Evolutionary conservation across 2,113 vertebrate genomes (phyloP), one percentile per base, ranked within the genome.

Genomic region (Nicator chloris): DNA sequence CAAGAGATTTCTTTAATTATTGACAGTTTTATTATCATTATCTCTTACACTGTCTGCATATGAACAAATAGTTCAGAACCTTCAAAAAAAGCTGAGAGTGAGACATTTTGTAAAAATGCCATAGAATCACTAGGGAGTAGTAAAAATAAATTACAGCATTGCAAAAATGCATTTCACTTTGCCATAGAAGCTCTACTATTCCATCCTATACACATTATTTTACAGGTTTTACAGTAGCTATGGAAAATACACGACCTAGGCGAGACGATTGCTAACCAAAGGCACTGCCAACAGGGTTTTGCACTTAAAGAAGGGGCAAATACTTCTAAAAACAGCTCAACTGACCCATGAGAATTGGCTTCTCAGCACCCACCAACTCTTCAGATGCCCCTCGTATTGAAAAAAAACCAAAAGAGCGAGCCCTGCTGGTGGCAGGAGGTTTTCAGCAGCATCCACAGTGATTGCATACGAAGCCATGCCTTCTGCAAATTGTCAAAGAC

Each of bases 381-480:
- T 91, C 92, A 91, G 66, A 86, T 39, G 72, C 84, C 87, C 95
- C 96, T 90, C 14, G 7, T 30, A 45, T 51, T 54, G 26, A 21
- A 50, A 49, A 59, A 35, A 26, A 83, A 30, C 7, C 4, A 51
- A 97, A 97, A 87, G 93, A 94, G 89, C 45, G 10, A 80, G 96
- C 70, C 95, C 42, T 93, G 94, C 94, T 30, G 54, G 45, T 15
- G 8, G 65, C 64, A 86, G 97, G 95, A 96, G 97, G 93, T 40
- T 93, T 94, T 93, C 93, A 98, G 98, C 98, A 98, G 98, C 98
- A 98, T 97, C 96, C 96, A 96, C 86, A 44, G 97, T 82, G 51
- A 89, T 96, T 90, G 95, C 97, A 95, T 97, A 97, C 77, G 90
- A 97, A 97, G 96, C 97, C 93, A 93, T 96, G 97, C 95, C 97